Evolutionary conservation across 2,113 vertebrate species (phyloP), one percentile per base, ranked within the genome.

Genomic region (Crocuta crocuta): DNA sequence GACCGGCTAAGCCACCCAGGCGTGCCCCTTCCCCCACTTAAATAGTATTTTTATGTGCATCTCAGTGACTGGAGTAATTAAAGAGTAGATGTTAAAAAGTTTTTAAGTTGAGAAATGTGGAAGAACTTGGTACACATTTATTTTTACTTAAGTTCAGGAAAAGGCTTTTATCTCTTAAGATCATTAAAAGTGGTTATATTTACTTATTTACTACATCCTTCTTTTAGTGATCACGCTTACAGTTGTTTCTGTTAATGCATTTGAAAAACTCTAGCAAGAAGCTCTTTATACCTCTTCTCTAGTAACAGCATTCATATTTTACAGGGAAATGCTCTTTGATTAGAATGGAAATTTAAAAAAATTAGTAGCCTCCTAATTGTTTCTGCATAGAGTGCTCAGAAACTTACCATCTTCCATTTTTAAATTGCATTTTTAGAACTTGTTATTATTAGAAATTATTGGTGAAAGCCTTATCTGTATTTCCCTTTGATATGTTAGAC

Each of bases 51-150:
- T 80, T 73, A n/a, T 48, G 33, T 74, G 12, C 2, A 35, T 89
- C 33, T 95, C 31, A 76, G 33, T 90, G 85, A 45, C 48, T 76
- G 12, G 24, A 70, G 19, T 78, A 58, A 87, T 45, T 86, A 39
- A 80, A 2, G 17, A 65, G 12, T 66, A 48, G 24, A 63, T 78
- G 21, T 80, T 88, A 65, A 63, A 10, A 12, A 12, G 43, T 81
- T 65, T 92, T 89, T 45, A 68, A 93, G 31, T 45, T 86, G 93
- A 91, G 68, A 93, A 90, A 63, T 90, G 80, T 82, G 55, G 24
- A 85, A 92, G 63, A 89, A 94, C 76, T 28, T 21, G 13, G 35
- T 80, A 13, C 1, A 13, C 1, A 17, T 65, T 73, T 90, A 65
- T 84, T 92, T 70, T 89, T 82, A n/a, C 58, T 74, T 50, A 33